These are phyloP conservation scores for Callocephalon fimbriatum DNA, from an alignment of 2,113 vertebrate species.

Conservation along the genomic window DNA sequence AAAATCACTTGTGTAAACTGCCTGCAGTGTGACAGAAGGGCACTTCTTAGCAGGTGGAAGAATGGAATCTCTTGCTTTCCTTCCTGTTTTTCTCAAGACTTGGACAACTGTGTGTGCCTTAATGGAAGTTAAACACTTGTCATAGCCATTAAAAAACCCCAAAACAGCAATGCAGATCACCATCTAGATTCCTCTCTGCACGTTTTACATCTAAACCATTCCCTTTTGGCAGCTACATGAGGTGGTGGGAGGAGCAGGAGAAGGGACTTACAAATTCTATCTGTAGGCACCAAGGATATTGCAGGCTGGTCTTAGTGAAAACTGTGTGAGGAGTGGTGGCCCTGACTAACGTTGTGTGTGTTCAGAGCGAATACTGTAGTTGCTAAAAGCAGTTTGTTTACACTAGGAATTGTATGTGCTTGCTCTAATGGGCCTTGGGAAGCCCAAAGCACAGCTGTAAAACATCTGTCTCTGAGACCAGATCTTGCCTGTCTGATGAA, in stretches of 20 bases:
- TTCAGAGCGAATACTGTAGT: conserved; percentile 33
- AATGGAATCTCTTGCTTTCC: not conserved
- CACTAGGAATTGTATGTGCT: conserved; percentile 59
- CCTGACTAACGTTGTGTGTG: conserved; percentile 8
- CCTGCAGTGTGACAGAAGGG: not conserved
- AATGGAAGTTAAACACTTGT: not conserved
- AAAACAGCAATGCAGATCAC: not conserved
- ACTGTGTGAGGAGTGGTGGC: conserved; percentile 1
- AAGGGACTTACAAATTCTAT: not conserved
- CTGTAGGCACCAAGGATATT: not conserved
- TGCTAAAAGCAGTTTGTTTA: conserved; percentile 72
- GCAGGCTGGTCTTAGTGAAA: not conserved
- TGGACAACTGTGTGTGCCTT: not conserved
- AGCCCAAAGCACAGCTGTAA: conserved; percentile 52
- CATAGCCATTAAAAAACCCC: accelerated
- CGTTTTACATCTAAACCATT: not conserved
- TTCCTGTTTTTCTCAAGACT: not conserved
- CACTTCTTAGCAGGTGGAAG: not conserved
- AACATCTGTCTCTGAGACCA: conserved; percentile 57
- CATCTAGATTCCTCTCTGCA: not conserved
- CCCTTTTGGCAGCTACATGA: not conserved
- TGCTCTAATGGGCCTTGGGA: conserved; percentile 64
- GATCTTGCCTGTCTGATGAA: conserved; percentile 39
- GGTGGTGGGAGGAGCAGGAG: not conserved
- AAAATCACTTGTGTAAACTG: not conserved